Evolutionary conservation across 1,140 invertebrate species (phyloP), one percentile per base, ranked within the genome.

Genomic region (Drosophila bocqueti): DNA sequence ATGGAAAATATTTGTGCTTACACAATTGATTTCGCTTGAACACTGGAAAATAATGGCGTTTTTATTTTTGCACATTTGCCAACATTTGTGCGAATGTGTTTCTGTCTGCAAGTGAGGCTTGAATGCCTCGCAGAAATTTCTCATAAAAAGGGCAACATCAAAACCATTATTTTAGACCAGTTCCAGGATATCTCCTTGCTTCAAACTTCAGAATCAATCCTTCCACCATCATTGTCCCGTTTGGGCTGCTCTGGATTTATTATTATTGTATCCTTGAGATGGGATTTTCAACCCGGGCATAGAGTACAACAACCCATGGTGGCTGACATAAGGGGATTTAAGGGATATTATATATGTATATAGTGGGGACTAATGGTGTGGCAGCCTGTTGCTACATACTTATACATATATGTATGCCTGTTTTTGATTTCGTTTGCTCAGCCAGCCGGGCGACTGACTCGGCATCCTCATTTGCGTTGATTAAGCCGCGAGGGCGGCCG

Each of bases 401-500:
- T 29, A 7, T 29, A 18, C 5, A 29, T 29, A 7, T 29, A 7
- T 29, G 29, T n/a, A n/a, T 64, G 65, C 40, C 62, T 54, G 46
- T 4, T 50, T 57, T 46, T 42, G 16, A 46, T 38, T 58, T 50
- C 24, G 16, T 24, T 52, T 52, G 43, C 52, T 47, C 11, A 26
- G n/a, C 26, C 43, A 26, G 24, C 21, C 43, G 13, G 52, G 55
- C 47, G 72, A 38, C 64, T 61, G 67, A 26, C 46, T 62, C 47
- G 63, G 49, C 50, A 81, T 85, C 57, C 77, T 81, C 82, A 84
- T 81, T 84, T 85, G 78, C 73, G 73, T 85, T 84, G 82, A 84
- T 84, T 84, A 84, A 81, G 78, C 78, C 61, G 61, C 52, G 52
- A 71, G 59, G 45, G 40, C 75, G 52, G 50, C 66, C 46, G 50